Conservation (phyloP, 2,797 vertebrate species). For the Distichodus sexfasciatus region DNA sequence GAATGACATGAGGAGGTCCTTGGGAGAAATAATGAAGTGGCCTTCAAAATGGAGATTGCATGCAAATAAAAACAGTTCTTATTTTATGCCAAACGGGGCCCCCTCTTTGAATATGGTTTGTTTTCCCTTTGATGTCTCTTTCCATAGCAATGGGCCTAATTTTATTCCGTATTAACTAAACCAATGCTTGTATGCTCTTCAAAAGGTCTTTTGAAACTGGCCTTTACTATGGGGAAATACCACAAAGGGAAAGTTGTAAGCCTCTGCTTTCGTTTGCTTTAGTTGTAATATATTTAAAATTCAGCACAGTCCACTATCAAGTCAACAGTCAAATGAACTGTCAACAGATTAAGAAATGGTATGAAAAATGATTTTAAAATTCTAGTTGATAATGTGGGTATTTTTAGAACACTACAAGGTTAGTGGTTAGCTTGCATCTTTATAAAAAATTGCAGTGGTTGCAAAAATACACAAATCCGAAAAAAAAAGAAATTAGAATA, state of each 20-base stretch:
- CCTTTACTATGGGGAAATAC: not conserved
- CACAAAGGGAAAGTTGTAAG: not conserved
- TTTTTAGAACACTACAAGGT: no score
- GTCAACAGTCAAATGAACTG: no score
- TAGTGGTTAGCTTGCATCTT: no score
- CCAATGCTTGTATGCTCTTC: not conserved
- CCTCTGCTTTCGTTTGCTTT: not conserved
- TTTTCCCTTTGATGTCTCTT: constrained; percentile 24
- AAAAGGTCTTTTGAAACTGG: constrained; percentile 9
- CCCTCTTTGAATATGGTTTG: constrained; percentile 6
- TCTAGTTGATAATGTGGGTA: no score
- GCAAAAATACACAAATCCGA: no score
- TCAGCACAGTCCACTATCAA: not conserved
- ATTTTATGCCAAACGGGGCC: not conserved
- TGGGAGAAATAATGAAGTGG: constrained; percentile 57
- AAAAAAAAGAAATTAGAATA: no score
- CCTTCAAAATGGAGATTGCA: constrained; percentile 34
- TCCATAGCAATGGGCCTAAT: not conserved
- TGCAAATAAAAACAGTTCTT: constrained; percentile 37
- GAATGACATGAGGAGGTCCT: constrained; percentile 58
- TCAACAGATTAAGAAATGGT: no score
- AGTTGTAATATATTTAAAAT: not conserved
- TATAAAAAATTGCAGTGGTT: no score
- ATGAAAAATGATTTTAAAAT: not conserved
- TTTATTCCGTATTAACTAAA: not conserved